A percentile compares a stretch with the other conserved stretches of the same genome.
phyloP scores from a whole-genome alignment of 2,113 vertebrate species.

The Heptranchias perlo region DNA sequence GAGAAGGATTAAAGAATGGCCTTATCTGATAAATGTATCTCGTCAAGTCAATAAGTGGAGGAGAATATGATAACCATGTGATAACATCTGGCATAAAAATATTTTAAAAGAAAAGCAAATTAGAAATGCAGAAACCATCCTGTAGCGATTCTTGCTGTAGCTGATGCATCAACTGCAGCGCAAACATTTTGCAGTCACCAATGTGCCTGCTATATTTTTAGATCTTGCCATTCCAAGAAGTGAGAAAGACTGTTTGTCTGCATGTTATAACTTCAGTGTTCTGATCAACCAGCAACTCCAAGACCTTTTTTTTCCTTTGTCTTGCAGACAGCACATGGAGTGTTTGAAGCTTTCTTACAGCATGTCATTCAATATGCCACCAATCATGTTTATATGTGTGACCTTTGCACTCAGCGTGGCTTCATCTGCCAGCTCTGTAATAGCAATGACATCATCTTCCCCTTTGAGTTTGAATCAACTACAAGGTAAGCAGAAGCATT shows the following conservation, averaged over 20 bases:
- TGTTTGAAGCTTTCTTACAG: constrained; percentile 60
- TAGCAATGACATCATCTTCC: constrained; percentile 76
- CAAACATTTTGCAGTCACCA: neutral
- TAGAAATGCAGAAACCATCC: neutral
- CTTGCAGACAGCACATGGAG: constrained; percentile 68
- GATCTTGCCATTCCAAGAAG: neutral
- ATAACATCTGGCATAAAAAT: neutral
- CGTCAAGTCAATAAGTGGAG: neutral
- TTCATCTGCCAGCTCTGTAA: constrained; percentile 95
- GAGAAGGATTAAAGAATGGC: neutral
- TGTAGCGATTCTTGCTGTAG: neutral
- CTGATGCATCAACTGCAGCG: neutral
- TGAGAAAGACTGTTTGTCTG: neutral
- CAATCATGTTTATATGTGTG: constrained; percentile 79
- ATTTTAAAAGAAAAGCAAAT: neutral
- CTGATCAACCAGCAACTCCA: neutral
- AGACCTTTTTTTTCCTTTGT: neutral
- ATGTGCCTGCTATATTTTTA: neutral
- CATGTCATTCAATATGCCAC: constrained; percentile 65
- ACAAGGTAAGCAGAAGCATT: constrained; percentile 60
- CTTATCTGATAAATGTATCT: neutral
- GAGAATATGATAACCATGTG: neutral
- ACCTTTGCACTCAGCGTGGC: constrained; percentile 85
- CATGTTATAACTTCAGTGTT: neutral
- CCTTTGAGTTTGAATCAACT: constrained; percentile 86